These are phyloP conservation scores for Pectinophora gossypiella DNA, from an alignment of 1,140 invertebrate species.

Conservation along the genomic window DNA sequence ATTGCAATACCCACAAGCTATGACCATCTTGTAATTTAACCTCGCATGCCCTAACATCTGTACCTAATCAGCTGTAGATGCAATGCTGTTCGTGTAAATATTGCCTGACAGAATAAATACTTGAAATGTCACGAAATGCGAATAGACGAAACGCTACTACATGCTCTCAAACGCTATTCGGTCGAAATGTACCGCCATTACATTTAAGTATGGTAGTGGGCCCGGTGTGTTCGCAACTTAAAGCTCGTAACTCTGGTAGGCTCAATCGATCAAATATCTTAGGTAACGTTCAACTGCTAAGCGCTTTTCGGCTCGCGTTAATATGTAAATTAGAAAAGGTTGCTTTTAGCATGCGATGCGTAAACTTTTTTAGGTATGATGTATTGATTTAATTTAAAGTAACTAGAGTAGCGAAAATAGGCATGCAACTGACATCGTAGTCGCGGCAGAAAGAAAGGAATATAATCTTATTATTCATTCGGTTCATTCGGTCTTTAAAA, in stretches of 20 bases:
- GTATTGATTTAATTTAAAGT: not conserved
- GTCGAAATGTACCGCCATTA: too few species aligned
- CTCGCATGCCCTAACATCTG: too few species aligned
- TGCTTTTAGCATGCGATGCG: constrained; percentile 10
- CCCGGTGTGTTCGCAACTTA: too few species aligned
- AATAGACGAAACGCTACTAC: too few species aligned
- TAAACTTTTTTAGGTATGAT: not conserved
- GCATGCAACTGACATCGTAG: not conserved
- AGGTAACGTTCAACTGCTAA: constrained; percentile 49
- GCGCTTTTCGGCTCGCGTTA: constrained; percentile 23
- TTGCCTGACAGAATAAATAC: too few species aligned
- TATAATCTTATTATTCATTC: not conserved
- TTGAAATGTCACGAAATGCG: too few species aligned
- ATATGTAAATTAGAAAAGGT: constrained; percentile 33
- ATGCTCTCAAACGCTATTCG: too few species aligned
- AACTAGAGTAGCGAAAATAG: not conserved
- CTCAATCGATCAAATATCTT: constrained; percentile 45
- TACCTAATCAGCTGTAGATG: too few species aligned
- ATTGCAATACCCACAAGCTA: too few species aligned
- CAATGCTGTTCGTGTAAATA: too few species aligned
- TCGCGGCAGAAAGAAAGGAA: not conserved
- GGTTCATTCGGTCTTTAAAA: not conserved
- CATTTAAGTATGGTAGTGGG: too few species aligned
- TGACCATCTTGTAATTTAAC: too few species aligned
- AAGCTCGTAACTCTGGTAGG: constrained; percentile 59